These are phyloP conservation scores for Pangasianodon hypophthalmus DNA, from an alignment of 2,113 vertebrate species.

Conservation along the genomic window DNA sequence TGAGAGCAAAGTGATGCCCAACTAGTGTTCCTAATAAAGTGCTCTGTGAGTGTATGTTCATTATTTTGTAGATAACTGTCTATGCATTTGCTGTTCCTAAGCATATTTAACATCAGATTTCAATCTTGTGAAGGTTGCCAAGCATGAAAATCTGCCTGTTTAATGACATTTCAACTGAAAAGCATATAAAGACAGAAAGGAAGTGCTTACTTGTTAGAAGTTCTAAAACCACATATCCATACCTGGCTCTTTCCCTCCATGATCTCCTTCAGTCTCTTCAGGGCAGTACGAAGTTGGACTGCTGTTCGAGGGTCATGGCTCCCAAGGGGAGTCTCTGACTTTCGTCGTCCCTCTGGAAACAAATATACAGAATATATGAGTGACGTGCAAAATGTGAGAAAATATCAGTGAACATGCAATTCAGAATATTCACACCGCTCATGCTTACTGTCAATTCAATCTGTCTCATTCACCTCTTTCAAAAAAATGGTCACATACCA, in stretches of 20 bases:
- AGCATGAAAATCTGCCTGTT: background rate
- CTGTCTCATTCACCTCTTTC: conserved; percentile 30
- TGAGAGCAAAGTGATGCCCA: background rate
- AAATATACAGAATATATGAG: background rate
- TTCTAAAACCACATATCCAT: conserved; percentile 40
- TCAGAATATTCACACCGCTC: conserved; percentile 13
- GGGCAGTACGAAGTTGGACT: conserved; percentile 92
- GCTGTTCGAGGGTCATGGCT: conserved; percentile 95
- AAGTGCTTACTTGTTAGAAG: background rate
- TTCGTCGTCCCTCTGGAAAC: conserved; percentile 85
- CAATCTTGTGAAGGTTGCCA: background rate
- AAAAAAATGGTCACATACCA: conserved; percentile 28
- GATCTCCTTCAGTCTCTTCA: conserved; percentile 97
- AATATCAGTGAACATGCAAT: conserved; percentile 35
- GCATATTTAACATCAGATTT: background rate
- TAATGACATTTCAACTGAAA: background rate
- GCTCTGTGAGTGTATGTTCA: background rate
- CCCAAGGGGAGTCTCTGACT: conserved; percentile 83
- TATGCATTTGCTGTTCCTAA: background rate
- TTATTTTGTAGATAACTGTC: background rate
- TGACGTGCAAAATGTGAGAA: background rate
- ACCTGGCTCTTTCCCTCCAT: conserved; percentile 99
- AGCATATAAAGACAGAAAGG: background rate
- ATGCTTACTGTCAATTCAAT: conserved; percentile 7
- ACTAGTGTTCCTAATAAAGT: background rate